These are phyloP conservation scores for Tauraco hartlaubi DNA, from an alignment of 2,797 vertebrate genomes.

Conservation along the genomic window DNA sequence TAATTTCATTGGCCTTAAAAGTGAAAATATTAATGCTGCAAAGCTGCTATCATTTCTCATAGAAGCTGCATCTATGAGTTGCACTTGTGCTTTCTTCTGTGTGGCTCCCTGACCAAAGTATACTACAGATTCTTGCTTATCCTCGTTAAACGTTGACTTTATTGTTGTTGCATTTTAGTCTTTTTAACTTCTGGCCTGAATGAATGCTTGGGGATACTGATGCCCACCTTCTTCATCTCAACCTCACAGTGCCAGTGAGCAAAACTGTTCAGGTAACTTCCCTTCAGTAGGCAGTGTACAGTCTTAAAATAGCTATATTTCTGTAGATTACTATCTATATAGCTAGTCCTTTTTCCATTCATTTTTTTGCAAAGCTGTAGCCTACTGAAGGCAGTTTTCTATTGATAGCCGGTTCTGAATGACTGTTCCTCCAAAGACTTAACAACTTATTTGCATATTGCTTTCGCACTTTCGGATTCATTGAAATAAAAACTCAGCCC, in stretches of 20 bases:
- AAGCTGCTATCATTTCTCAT: not conserved
- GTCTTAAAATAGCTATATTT: not conserved
- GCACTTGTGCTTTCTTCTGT: not conserved
- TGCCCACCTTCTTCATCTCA: not conserved
- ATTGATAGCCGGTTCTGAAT: not conserved
- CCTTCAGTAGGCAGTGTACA: not conserved
- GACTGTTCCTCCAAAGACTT: not conserved
- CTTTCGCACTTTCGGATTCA: not conserved
- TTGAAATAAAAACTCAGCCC: slow-evolving; percentile 2
- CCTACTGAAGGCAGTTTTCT: not conserved
- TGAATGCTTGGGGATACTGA: not conserved
- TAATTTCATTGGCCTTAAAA: not conserved
- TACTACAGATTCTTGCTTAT: not conserved
- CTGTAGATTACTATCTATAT: not conserved
- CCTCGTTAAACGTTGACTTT: not conserved
- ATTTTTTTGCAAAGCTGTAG: not conserved
- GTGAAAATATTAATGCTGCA: not conserved
- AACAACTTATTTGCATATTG: slow-evolving; percentile 5
- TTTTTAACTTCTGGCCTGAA: not conserved
- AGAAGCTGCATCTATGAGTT: not conserved
- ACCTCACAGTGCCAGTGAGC: not conserved
- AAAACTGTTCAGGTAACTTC: not conserved
- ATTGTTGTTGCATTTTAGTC: not conserved
- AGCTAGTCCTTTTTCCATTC: not conserved
- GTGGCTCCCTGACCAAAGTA: not conserved